These are phyloP conservation scores for Troilus luridus DNA, from an alignment of 2,888 invertebrate genomes.

Conservation along the genomic window DNA sequence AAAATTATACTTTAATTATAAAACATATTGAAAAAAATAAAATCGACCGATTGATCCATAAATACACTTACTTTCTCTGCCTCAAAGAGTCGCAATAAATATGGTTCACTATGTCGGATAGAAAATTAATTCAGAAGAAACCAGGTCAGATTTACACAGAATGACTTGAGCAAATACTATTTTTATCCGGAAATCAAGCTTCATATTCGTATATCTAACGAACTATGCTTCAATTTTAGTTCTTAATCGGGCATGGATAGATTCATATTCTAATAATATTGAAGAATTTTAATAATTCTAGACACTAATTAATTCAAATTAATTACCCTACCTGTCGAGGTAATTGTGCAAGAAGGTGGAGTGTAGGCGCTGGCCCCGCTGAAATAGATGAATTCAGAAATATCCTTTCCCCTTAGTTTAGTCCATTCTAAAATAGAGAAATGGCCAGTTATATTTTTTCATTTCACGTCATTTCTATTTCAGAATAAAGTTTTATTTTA, in stretches of 20 bases:
- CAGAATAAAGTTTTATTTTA: background rate
- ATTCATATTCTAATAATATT: background rate
- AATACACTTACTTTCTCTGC: background rate
- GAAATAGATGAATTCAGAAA: background rate
- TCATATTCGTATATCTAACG: background rate
- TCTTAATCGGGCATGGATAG: background rate
- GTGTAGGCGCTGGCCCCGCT: background rate
- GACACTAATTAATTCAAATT: background rate
- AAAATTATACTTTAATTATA: too few species aligned
- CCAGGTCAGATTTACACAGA: background rate
- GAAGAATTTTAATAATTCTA: background rate
- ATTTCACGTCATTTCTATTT: slow-evolving; percentile 4
- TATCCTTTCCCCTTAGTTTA: background rate
- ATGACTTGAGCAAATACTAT: background rate
- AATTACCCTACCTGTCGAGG: background rate
- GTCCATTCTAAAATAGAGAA: background rate
- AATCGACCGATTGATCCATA: background rate
- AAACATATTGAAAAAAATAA: too few species aligned
- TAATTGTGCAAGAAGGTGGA: background rate
- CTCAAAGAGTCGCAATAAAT: background rate
- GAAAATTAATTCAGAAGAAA: background rate
- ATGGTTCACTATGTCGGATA: background rate
- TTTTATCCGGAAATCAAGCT: background rate
- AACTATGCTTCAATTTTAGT: background rate
- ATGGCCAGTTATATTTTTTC: background rate